Conservation (phyloP, 2,797 vertebrate species). For the Sebastes diaconus region DNA sequence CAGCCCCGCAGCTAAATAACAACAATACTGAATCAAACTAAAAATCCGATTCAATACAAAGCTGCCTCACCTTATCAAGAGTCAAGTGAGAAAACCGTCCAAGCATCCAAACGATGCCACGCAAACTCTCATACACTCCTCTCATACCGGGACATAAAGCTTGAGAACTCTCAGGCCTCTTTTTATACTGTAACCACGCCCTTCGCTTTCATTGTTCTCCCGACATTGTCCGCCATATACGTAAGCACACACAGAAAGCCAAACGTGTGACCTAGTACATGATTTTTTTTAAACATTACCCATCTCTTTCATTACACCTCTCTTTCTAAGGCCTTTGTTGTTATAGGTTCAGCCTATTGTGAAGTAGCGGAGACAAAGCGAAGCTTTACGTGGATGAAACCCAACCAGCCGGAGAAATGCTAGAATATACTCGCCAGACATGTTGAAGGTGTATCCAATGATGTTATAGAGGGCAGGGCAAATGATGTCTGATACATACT, state of each 20-base stretch:
- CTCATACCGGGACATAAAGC: conserved; percentile 23
- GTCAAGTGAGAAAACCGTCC: conserved; percentile 31
- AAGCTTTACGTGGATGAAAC: conserved; percentile 60
- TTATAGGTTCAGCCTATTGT: conserved; percentile 57
- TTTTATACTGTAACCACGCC: conserved; percentile 68
- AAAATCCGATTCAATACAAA: neutral
- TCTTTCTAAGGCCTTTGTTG: conserved; percentile 53
- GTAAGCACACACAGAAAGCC: conserved; percentile 42
- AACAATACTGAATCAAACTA: neutral
- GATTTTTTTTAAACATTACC: neutral
- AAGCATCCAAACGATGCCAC: conserved; percentile 15
- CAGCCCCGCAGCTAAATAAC: neutral
- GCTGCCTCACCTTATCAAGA: conserved; percentile 61
- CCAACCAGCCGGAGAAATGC: conserved; percentile 52
- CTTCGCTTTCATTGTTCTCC: conserved; percentile 45
- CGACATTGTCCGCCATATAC: conserved; percentile 47
- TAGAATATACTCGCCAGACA: conserved; percentile 48
- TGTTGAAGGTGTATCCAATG: conserved; percentile 49
- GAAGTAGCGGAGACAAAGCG: conserved; percentile 52
- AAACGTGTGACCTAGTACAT: conserved; percentile 67
- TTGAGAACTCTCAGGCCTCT: conserved; percentile 25
- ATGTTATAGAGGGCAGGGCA: conserved; percentile 30
- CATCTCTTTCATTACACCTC: conserved; percentile 53
- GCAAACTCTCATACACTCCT: conserved; percentile 25
- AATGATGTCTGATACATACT: conserved; percentile 17